Percentiles rank a stretch among this genome's conserved stretches.
These are phyloP conservation scores for Porites australiensis DNA, from an alignment of 64 coral and sea anemone species.

Conservation along the genomic window DNA sequence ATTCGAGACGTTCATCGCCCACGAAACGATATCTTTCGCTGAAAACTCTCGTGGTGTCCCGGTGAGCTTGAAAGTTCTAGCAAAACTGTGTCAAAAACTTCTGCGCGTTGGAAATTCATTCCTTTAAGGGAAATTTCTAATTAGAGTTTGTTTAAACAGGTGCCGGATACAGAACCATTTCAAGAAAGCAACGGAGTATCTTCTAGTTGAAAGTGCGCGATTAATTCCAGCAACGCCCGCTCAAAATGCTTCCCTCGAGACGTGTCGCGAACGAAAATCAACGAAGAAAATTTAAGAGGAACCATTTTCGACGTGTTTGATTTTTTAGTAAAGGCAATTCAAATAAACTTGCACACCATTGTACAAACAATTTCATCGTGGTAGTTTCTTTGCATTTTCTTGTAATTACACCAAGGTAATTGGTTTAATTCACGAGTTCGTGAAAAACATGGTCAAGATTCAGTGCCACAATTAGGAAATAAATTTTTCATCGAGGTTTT, in stretches of 20 bases:
- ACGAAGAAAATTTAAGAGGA: neutral
- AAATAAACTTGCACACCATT: neutral
- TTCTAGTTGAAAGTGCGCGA: neutral
- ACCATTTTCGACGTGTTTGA: neutral
- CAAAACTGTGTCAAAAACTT: neutral
- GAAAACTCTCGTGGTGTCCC: neutral
- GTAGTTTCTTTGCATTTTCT: slow-evolving; percentile 25
- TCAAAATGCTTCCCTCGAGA: neutral
- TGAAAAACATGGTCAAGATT: too few relatives aligned
- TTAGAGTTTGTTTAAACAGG: slow-evolving; percentile 32
- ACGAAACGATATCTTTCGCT: neutral
- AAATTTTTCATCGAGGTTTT: neutral
- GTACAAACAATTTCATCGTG: neutral
- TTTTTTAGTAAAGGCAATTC: neutral
- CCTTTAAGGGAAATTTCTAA: slow-evolving; percentile 6
- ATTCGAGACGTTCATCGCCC: neutral
- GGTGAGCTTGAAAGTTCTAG: neutral
- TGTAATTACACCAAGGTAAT: slow-evolving; percentile 12
- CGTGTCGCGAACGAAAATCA: neutral
- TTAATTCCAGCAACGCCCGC: neutral
- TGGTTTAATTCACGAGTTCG: slow-evolving; percentile 3
- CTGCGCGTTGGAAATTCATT: neutral
- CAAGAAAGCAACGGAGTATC: neutral
- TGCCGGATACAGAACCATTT: neutral
- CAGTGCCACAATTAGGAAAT: neutral